Percentiles rank a stretch among this genome's conserved stretches.
Evolutionary conservation across 2,113 vertebrate species (phyloP).

Genomic region (Puntigrus tetrazona): DNA sequence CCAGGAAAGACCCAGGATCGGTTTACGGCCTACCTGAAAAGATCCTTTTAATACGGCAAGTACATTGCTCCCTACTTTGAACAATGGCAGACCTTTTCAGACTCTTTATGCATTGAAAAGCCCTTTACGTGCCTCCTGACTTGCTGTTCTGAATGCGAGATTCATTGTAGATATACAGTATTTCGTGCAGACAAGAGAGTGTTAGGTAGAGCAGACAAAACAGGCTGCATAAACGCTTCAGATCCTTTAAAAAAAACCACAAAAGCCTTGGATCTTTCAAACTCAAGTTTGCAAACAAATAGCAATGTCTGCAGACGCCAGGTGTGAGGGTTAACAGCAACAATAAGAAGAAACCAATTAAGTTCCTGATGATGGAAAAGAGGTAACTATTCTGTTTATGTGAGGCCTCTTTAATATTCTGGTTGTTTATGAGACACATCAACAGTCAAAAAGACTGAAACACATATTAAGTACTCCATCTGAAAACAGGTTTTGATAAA

Average conservation of each 20-base stretch:
- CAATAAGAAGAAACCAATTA: not conserved
- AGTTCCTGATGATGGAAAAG: not conserved
- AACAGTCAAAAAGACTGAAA: no score
- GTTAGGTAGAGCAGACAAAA: conserved; percentile 13
- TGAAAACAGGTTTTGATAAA: no score
- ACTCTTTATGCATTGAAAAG: conserved; percentile 26
- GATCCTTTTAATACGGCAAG: conserved; percentile 64
- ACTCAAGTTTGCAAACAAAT: not conserved
- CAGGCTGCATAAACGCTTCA: not conserved
- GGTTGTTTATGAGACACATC: not conserved
- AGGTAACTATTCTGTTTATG: not conserved
- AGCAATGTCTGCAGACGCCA: not conserved
- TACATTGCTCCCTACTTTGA: conserved; percentile 59
- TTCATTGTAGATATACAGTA: not conserved
- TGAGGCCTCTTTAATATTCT: not conserved
- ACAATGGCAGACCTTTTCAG: conserved; percentile 59
- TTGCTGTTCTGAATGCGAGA: not conserved
- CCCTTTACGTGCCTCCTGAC: conserved; percentile 26
- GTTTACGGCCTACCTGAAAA: conserved; percentile 76
- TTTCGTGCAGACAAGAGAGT: not conserved
- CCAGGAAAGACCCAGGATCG: conserved; percentile 72
- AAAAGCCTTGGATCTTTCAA: not conserved
- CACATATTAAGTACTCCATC: no score
- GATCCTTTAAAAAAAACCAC: not conserved
- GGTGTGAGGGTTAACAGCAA: not conserved